Percentiles rank a stretch among this genome's conserved stretches.
Evolutionary conservation across 2,888 invertebrate species (phyloP).

Genomic region (Cryptocheilus praepositus): DNA sequence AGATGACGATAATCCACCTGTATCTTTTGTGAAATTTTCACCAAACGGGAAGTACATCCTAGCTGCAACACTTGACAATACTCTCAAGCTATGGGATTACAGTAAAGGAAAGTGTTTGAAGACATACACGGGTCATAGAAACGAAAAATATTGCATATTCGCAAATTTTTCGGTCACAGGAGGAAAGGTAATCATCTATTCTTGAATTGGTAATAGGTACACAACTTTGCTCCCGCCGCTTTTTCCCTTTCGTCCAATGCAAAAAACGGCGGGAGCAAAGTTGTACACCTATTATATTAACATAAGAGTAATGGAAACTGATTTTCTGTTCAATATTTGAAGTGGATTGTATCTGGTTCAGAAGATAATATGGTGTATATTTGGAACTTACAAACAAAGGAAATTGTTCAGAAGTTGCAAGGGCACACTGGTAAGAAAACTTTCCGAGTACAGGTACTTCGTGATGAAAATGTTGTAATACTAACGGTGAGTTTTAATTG

Average conservation of each 20-base stretch:
- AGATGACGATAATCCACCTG: slow-evolving; percentile 99
- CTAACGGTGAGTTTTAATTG: slow-evolving; percentile 9
- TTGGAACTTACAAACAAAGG: slow-evolving; percentile 99
- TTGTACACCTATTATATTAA: slow-evolving; percentile 2
- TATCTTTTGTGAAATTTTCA: slow-evolving; percentile 99
- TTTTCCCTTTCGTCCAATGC: no score
- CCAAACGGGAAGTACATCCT: slow-evolving; percentile 99
- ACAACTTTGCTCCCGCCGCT: no score
- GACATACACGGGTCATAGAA: slow-evolving; percentile 98
- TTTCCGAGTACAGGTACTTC: slow-evolving; percentile 9
- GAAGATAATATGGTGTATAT: slow-evolving; percentile 99
- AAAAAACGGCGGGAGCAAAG: no score
- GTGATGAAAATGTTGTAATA: not conserved
- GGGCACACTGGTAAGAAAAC: slow-evolving; percentile 90
- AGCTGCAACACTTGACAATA: slow-evolving; percentile 98
- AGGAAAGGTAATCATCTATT: slow-evolving; percentile 86
- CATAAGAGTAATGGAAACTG: slow-evolving; percentile 9
- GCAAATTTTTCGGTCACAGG: slow-evolving; percentile 99
- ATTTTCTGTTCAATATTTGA: slow-evolving; percentile 60
- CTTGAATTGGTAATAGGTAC: no score
- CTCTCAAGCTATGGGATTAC: slow-evolving; percentile 99
- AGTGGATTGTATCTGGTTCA: slow-evolving; percentile 99
- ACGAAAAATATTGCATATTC: slow-evolving; percentile 99
- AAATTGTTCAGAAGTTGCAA: slow-evolving; percentile 97
- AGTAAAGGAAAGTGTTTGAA: slow-evolving; percentile 99